phyloP scores from a whole-genome alignment of 2,113 vertebrate genomes.

The human region GRCh38 chrX:27726001-27726500 shows the following conservation, averaged over 20 bases:
- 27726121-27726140: background rate
- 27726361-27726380: background rate
- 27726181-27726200: background rate
- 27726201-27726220: background rate
- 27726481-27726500: background rate
- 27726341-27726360: background rate
- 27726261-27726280: background rate
- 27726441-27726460: background rate
- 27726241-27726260: background rate
- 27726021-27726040: background rate
- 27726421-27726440: background rate
- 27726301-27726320: background rate
- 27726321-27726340: background rate
- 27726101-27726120: background rate
- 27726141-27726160: background rate
- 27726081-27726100: background rate
- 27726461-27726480: background rate
- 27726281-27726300: constrained; percentile 1
- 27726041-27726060: background rate
- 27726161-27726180: background rate
- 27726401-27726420: background rate
- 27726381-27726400: background rate
- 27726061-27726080: background rate
- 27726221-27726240: background rate
- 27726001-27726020: background rate